Evolutionary conservation across 2,113 vertebrate species (phyloP), one percentile per base, ranked within the genome.

Genomic region (Mesocricetus auratus): DNA sequence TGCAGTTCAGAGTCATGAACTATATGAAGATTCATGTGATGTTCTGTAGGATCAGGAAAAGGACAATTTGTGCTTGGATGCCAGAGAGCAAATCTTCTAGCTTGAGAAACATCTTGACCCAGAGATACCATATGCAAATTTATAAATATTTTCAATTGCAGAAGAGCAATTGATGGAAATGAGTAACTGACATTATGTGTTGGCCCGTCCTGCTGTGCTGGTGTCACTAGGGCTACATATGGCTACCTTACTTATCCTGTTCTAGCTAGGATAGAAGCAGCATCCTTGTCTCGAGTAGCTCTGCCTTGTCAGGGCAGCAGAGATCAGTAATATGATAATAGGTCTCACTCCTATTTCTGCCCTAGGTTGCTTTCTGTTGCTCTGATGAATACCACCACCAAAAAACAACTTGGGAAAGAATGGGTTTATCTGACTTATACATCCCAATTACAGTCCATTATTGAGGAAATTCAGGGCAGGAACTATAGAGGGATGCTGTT

Each of bases 171-270:
- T 39, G 26, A 5, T 69, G 47, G 47, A 94, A 94, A 53, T 60
- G 66, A 94, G 4, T 56, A n/a, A 50, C 78, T 45, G 39, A 45
- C 58, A 31, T 64, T 39, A 31, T 99, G 96, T 5, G 88, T 33
- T 0, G 36, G 3, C 36, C 33, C 4, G 0, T 4, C 11, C 3
- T 12, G 42, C 13, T 0, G 12, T 16, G 36, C 11, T 7, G 17
- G 21, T 1, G 4, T n/a, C 29, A 12, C 68, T 8, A 16, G 47
- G 36, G 45, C 50, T 60, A 11, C 24, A n/a, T 7, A 26, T 2
- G 4, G 21, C 89, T 16, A 0, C 21, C 31, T 60, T 16, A 4
- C 2, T 47, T 10, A 26, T 42, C 50, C 68, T 24, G 3, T 69
- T 33, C 39, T n/a, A 42, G 22, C 26, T 33, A 50, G 74, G 56